A percentile compares a stretch with the other conserved stretches of the same genome.
These are phyloP conservation scores for Cromileptes altivelis DNA, from an alignment of 2,113 vertebrate genomes.

Conservation along the genomic window DNA sequence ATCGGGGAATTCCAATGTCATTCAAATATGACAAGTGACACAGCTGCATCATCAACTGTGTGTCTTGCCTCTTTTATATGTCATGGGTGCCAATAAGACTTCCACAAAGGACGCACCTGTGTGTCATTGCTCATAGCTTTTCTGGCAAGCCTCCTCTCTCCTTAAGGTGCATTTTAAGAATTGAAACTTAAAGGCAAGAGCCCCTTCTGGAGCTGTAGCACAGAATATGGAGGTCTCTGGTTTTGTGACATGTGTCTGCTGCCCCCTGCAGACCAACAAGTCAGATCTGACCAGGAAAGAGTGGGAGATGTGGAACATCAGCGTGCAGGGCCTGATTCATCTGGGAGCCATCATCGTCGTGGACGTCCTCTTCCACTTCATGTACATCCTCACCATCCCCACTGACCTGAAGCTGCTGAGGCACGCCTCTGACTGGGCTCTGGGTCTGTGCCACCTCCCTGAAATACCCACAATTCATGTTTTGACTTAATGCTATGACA, in stretches of 20 bases:
- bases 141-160: too few relatives aligned
- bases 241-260: conserved; percentile 30
- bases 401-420: conserved; percentile 90
- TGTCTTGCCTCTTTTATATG: too few relatives aligned
- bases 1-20: too few relatives aligned
- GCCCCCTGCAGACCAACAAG: conserved; percentile 86
- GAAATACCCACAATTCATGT: neutral
- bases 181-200: too few relatives aligned
- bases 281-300: conserved; percentile 86
- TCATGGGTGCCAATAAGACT: too few relatives aligned
- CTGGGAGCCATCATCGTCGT: conserved; percentile 84
- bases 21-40: too few relatives aligned
- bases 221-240: neutral
- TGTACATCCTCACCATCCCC: conserved; percentile 97
- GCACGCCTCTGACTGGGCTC: conserved; percentile 91
- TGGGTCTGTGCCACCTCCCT: conserved; percentile 84
- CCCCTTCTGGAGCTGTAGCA: neutral
- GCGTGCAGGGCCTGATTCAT: conserved; percentile 83
- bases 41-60: too few relatives aligned
- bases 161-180: too few relatives aligned
- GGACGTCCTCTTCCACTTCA: conserved; percentile 94
- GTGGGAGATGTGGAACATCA: conserved; percentile 91
- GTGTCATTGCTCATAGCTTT: too few relatives aligned
- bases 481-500: neutral
- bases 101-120: too few relatives aligned